Base-by-base conservation (phyloP, 2,888 invertebrate species). In the Netelia virgata region DNA sequence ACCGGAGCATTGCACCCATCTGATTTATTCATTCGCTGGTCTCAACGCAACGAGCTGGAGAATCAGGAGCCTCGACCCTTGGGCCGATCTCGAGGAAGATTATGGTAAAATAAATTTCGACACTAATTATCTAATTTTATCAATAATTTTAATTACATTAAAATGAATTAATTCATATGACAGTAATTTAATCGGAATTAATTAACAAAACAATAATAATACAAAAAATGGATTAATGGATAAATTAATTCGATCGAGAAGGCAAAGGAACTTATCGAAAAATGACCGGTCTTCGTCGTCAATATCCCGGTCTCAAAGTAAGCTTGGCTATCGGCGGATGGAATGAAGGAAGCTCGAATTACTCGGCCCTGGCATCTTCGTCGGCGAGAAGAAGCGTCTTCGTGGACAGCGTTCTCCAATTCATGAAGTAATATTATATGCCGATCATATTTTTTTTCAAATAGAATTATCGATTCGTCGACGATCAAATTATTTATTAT, bases 281-380 rank as follows among this genome's bases (percentile, higher is more conserved):
- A 16, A 93, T 97, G 78, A 97, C 97, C 0, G 94, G 94, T 0
- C 91, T 97, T 0, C 97, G 96, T 88, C 92, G 95, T 66, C 94
- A 94, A 11, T 95, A 97, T 92, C 97, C 97, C 0, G 96, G 96
- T 89, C 92, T 98, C 63, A 94, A 95, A 91, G 96, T 97, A 3
- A 95, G 96, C 1, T 92, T 98, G 11, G 98, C 97, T 0, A 97
- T 98, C 55, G 98, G 98, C 0, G 98, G 98, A 0, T 98, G 98
- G 98, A 98, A 98, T 92, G 98, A 98, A 92, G 98, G 98, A 0
- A 98, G 98, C 0, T 92, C 94, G 3, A 96, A 96, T 88, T 97
- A 96, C 91, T 97, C 97, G 16, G 94, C 94, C 55, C 94, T 98
- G 94, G 97, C 96, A 0, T 95, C 96, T 1, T 95, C 95, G 69